Percentiles rank a stretch among this genome's conserved stretches.
phyloP scores from a whole-genome alignment of 2,797 vertebrate genomes.

The Cossypha heuglini region DNA sequence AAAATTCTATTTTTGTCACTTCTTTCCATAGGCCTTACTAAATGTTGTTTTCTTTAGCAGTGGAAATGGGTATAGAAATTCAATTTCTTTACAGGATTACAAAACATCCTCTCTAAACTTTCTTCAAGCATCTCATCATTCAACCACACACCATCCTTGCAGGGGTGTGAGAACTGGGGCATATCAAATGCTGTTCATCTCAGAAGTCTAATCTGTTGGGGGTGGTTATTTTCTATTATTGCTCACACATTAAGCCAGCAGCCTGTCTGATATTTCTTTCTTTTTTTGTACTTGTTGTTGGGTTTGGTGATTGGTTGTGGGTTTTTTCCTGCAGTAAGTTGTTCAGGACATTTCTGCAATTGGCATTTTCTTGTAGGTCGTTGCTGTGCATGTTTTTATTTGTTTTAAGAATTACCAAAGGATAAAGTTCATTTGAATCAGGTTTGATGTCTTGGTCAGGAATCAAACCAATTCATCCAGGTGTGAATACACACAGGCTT shows the following conservation, averaged over 20 bases:
- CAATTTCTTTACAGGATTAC: not conserved
- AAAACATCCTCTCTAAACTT: not conserved
- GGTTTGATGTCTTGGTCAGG: not conserved
- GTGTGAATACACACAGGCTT: not conserved
- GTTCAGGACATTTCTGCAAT: not conserved
- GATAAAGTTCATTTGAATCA: not conserved
- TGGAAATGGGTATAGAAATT: not conserved
- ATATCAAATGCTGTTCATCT: not conserved
- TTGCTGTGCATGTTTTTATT: not conserved
- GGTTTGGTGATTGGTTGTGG: not conserved
- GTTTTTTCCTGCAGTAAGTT: not conserved
- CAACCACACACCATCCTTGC: not conserved
- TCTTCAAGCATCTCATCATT: not conserved
- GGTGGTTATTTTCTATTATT: not conserved
- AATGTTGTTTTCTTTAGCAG: not conserved
- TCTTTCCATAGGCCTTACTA: not conserved
- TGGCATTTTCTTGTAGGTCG: not conserved
- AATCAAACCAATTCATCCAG: not conserved
- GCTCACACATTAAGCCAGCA: not conserved
- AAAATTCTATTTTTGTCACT: not conserved
- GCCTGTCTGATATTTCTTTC: not conserved
- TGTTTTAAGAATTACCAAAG: not conserved
- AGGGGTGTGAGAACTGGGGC: not conserved
- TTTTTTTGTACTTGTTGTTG: not conserved
- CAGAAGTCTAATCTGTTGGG: not conserved